Evolutionary conservation across 2,797 vertebrate species (phyloP).

Genomic region (Pachyuromys duprasi): DNA sequence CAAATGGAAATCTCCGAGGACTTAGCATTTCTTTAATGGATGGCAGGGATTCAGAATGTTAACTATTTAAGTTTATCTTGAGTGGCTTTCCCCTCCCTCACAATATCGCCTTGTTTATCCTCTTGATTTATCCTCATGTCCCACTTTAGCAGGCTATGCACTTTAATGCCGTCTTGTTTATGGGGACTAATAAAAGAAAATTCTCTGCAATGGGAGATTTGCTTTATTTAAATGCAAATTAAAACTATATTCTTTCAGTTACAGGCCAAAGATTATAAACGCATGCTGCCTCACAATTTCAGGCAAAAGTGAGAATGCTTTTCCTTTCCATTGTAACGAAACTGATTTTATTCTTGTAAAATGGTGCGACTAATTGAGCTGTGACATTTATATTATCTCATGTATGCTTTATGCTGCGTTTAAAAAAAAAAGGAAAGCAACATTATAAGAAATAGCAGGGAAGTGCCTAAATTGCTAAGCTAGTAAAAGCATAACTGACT

Average conservation of each 20-base stretch:
- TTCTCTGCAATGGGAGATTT: conserved; percentile 84
- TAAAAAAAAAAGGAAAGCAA: conserved; percentile 2
- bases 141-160: conserved; percentile 78
- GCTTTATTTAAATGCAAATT: conserved; percentile 88
- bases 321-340: conserved; percentile 59
- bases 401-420: conserved; percentile 39
- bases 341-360: conserved; percentile 79
- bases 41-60: conserved; percentile 64
- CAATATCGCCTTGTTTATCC: conserved; percentile 80
- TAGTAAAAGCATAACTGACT: conserved; percentile 19
- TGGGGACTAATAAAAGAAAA: conserved; percentile 85
- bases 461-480: background rate
- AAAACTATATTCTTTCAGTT: conserved; percentile 87
- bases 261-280: conserved; percentile 87
- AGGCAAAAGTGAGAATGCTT: conserved; percentile 65
- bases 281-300: conserved; percentile 81
- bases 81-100: conserved; percentile 36
- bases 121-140: conserved; percentile 83
- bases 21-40: conserved; percentile 27
- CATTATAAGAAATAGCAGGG: background rate
- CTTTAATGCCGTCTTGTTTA: conserved; percentile 87
- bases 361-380: conserved; percentile 79
- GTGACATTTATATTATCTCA: conserved; percentile 74
- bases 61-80: conserved; percentile 57
- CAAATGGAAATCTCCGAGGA: conserved; percentile 37